These are phyloP conservation scores for Phrynosoma blainvillii DNA, from an alignment of 2,113 vertebrate species.

Conservation along the genomic window DNA sequence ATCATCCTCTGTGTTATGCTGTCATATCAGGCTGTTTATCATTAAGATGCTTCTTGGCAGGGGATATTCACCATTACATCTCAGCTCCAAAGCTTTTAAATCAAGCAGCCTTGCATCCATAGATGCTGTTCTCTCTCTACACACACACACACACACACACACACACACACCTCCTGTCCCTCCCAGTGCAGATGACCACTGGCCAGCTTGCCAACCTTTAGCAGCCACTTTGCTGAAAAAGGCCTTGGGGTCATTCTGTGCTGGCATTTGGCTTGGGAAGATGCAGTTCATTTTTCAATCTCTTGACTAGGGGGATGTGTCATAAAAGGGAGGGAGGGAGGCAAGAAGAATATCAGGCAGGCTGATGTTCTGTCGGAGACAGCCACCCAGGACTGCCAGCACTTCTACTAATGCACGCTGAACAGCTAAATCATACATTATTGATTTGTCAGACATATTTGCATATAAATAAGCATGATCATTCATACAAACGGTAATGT, in stretches of 20 bases:
- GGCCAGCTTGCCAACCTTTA: not conserved
- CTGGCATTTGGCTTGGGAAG: not conserved
- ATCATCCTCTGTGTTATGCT: not conserved
- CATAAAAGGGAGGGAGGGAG: not conserved
- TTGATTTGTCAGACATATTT: constrained; percentile 86
- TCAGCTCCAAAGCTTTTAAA: constrained; percentile 6
- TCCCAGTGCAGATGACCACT: not conserved
- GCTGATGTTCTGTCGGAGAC: constrained; percentile 57
- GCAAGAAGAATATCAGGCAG: constrained; percentile 10
- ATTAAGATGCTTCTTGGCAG: constrained; percentile 31
- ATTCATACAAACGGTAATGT: constrained; percentile 78
- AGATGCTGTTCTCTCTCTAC: not conserved
- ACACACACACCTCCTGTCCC: too few species aligned
- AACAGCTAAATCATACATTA: constrained; percentile 85
- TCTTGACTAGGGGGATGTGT: constrained; percentile 31
- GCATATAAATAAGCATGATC: constrained; percentile 88
- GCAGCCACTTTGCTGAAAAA: rapidly evolving
- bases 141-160: too few species aligned
- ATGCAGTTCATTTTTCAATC: constrained; percentile 53
- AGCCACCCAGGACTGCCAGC: constrained; percentile 66
- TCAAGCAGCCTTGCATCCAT: not conserved
- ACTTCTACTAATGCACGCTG: constrained; percentile 67
- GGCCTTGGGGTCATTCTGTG: not conserved
- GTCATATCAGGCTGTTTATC: constrained; percentile 9
- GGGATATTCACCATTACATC: not conserved